Conservation (phyloP, 2,113 vertebrate species). For the Anarrhichthys ocellatus region DNA sequence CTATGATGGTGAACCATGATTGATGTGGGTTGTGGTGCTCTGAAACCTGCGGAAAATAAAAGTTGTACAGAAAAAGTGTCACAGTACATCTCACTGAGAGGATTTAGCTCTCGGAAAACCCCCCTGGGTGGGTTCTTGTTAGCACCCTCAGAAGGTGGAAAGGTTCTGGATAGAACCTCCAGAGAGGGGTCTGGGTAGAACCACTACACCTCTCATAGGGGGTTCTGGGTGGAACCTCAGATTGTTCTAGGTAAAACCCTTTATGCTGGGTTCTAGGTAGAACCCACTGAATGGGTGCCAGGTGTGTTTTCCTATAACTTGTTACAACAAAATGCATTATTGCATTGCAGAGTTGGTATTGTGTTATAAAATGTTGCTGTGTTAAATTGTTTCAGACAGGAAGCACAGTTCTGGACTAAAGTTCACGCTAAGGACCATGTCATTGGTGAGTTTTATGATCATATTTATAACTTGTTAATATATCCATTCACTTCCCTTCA, state of each 20-base stretch:
- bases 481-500: not conserved
- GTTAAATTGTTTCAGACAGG: conserved; percentile 65
- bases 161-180: not conserved
- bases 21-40: not conserved
- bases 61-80: too few relatives aligned
- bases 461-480: not conserved
- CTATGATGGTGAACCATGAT: not conserved
- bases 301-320: not conserved
- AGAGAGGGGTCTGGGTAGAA: not conserved
- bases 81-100: not conserved
- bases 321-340: not conserved
- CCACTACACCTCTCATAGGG: not conserved
- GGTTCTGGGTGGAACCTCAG: not conserved
- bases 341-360: not conserved
- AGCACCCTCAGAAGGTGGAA: not conserved
- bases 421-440: conserved; percentile 73
- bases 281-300: not conserved
- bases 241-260: not conserved
- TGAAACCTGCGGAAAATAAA: not conserved
- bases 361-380: not conserved
- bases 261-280: not conserved
- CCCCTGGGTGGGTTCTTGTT: not conserved
- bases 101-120: not conserved
- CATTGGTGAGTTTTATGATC: conserved; percentile 67
- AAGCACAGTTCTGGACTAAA: conserved; percentile 76